Evolutionary conservation across 2,888 invertebrate genomes (phyloP), one percentile per base, ranked within the genome.

Genomic region (Cyclophora punctaria): DNA sequence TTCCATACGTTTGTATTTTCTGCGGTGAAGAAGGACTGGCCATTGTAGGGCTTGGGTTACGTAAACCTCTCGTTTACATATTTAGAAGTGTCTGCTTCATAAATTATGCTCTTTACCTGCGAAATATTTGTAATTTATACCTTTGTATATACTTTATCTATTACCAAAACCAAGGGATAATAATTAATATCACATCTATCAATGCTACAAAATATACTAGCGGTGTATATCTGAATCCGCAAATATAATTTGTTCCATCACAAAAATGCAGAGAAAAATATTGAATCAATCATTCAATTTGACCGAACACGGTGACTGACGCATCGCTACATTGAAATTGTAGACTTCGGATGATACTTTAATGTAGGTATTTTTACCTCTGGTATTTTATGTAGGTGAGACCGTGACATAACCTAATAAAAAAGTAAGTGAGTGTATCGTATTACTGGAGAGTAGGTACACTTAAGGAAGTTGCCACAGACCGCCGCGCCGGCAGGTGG

Each of bases 401-500:
- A n/a, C 50, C 49, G 20, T 49, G 48, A 51, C 45, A 47, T 52
- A 47, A 57, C 53, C 45, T 48, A 50, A 52, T 55, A 48, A 58
- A 57, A 55, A 50, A 37, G 43, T 51, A 58, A 46, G 45, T 48
- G 47, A 53, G 44, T 55, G 47, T 57, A 59, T 53, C 53, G 45
- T 52, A 48, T 59, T 51, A 52, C 49, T 46, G 35, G 48, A 48
- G 45, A 20, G 7, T 7, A 44, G 37, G 45, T 45, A 49, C 48
- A 46, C 54, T 55, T 43, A 35, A 48, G 43, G 44, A 46, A 49
- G 47, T 49, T 61, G 61, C 52, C 57, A 52, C 46, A 44, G 57
- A 44, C 40, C 52, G 55, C 59, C 55, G 67, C 52, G 55, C 59
- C 55, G 67, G 59, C 60, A 64, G 65, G 47, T 55, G 51, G 55